Evolutionary conservation across 2,888 invertebrate genomes (phyloP).

Genomic region (Patella ulyssiponensis): DNA sequence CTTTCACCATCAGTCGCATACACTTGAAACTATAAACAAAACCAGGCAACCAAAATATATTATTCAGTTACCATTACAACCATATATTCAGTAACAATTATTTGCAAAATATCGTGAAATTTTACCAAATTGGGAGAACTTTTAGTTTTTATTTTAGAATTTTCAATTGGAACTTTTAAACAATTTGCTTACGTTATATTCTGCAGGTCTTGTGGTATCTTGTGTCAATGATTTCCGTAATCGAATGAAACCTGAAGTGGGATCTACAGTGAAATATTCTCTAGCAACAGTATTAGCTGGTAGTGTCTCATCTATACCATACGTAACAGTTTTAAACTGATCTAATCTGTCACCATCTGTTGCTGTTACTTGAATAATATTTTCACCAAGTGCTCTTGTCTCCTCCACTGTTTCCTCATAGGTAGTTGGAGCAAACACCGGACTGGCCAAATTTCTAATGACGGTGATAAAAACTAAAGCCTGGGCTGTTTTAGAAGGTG

Average conservation of each 20-base stretch:
- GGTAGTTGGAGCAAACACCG: slow-evolving; percentile 28
- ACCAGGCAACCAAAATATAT: too few relatives aligned
- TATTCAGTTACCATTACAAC: too few relatives aligned
- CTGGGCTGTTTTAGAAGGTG: not conserved
- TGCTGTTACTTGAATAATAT: slow-evolving; percentile 45
- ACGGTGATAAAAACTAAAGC: slow-evolving; percentile 15
- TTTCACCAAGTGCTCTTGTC: slow-evolving; percentile 32
- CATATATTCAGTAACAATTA: too few relatives aligned
- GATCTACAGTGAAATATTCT: slow-evolving; percentile 25
- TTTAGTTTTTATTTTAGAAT: too few relatives aligned
- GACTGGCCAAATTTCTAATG: slow-evolving; percentile 16
- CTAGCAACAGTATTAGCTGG: not conserved
- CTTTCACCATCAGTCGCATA: not conserved
- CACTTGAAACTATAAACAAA: slow-evolving; percentile 1
- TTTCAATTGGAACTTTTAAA: not conserved
- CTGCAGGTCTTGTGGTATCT: not conserved
- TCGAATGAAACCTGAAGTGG: not conserved
- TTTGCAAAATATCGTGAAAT: too few relatives aligned
- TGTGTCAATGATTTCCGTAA: not conserved
- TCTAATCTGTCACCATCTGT: slow-evolving; percentile 30
- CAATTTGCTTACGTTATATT: not conserved
- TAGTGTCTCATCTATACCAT: not conserved
- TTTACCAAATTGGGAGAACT: too few relatives aligned
- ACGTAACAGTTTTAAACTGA: not conserved
- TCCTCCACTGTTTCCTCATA: slow-evolving; percentile 44